phyloP scores from a whole-genome alignment of 2,888 invertebrate species.

The Adela reaumurella region DNA sequence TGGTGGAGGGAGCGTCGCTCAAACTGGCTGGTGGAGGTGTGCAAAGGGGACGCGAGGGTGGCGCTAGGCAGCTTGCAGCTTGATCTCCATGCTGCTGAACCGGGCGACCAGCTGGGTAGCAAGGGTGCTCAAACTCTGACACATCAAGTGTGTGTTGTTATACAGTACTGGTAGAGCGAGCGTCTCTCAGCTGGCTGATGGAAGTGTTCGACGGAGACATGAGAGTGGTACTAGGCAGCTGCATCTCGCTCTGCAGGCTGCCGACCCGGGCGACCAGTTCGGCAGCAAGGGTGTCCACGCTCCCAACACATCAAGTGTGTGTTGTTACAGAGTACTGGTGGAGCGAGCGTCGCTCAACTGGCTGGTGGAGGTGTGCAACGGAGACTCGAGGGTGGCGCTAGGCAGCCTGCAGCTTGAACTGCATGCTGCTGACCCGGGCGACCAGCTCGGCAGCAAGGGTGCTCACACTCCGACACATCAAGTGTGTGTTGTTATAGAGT shows the following conservation, averaged over 20 bases:
- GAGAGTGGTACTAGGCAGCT: constrained; percentile 61
- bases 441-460: too few species aligned
- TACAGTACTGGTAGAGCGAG: constrained; percentile 33
- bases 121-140: too few species aligned
- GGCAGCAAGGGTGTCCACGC: too few species aligned
- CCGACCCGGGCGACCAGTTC: too few species aligned
- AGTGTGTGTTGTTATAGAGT: too few species aligned
- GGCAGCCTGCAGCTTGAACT: constrained; percentile 63
- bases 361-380: constrained; percentile 64
- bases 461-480: too few species aligned
- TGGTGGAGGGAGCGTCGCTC: too few species aligned
- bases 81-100: constrained; percentile 54
- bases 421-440: too few species aligned
- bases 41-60: constrained; percentile 79
- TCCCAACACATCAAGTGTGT: too few species aligned
- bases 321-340: constrained; percentile 22
- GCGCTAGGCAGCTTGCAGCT: constrained; percentile 74
- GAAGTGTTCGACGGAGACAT: constrained; percentile 70
- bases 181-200: constrained; percentile 57
- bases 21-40: constrained; percentile 69
- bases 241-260: too few species aligned
- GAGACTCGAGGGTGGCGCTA: constrained; percentile 66
- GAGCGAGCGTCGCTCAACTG: constrained; percentile 53
- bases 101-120: too few species aligned
- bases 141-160: too few species aligned